phyloP scores from a whole-genome alignment of 2,113 vertebrate genomes.

The Hypocryptadius cinnamomeus region DNA sequence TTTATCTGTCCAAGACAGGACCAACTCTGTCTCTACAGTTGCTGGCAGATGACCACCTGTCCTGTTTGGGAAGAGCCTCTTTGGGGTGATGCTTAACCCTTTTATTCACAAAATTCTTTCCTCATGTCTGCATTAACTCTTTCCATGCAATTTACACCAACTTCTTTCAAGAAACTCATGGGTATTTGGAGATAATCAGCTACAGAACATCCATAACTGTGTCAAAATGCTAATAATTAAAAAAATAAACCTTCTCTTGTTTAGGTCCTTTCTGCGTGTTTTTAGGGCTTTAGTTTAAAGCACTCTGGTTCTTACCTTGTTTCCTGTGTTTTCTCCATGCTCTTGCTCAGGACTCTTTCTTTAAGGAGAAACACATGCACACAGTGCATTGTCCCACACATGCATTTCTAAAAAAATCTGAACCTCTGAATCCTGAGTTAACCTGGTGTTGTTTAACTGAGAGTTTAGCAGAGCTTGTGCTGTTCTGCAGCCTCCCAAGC shows the following conservation, averaged over 20 bases:
- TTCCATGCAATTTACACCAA: background rate
- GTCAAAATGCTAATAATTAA: background rate
- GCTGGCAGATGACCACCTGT: background rate
- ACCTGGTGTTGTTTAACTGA: background rate
- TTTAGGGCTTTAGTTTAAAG: background rate
- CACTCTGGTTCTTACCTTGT: background rate
- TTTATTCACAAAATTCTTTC: background rate
- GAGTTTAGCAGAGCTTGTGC: background rate
- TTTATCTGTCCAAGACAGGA: background rate
- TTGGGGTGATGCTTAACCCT: background rate
- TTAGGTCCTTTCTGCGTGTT: background rate
- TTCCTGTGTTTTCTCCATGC: background rate
- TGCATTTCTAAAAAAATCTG: background rate
- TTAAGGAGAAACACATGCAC: background rate
- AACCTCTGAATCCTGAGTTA: background rate
- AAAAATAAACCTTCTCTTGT: background rate
- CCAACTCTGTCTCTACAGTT: fast-evolving
- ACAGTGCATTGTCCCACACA: background rate
- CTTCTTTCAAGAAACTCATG: background rate
- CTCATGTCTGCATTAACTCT: background rate
- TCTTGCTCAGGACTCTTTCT: background rate
- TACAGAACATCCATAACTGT: background rate
- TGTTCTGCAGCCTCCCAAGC: background rate
- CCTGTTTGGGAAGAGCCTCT: background rate
- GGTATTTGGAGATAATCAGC: background rate